Evolutionary conservation across 2,797 vertebrate genomes (phyloP).

Genomic region (Phataginus tricuspis): DNA sequence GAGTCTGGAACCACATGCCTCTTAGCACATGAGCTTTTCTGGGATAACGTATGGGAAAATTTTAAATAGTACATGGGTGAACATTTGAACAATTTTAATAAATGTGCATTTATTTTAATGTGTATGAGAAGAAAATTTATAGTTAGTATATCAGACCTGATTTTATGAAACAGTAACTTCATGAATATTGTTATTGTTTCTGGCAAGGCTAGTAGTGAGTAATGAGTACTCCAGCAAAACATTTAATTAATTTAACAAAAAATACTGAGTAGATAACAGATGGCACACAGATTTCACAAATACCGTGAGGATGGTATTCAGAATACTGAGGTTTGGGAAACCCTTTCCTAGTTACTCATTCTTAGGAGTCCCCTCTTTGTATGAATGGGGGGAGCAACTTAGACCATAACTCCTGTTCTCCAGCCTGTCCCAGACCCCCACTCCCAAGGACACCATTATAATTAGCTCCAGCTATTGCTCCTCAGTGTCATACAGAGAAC

Average conservation of each 20-base stretch:
- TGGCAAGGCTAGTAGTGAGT: background rate
- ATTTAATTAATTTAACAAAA: constrained; percentile 44
- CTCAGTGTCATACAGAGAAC: background rate
- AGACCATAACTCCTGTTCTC: background rate
- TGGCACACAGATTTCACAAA: constrained; percentile 33
- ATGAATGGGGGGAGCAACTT: background rate
- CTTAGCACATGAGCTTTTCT: background rate
- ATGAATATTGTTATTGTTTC: background rate
- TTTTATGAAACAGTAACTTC: constrained; percentile 26
- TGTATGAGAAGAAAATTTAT: background rate
- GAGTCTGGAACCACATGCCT: background rate
- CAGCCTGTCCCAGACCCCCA: background rate
- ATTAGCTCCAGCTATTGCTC: background rate
- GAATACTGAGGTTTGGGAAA: background rate
- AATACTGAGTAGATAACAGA: constrained; percentile 42
- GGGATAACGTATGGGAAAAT: background rate
- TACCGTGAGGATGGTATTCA: background rate
- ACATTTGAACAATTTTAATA: background rate
- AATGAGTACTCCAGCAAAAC: background rate
- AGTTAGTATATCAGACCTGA: background rate
- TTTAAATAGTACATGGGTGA: background rate
- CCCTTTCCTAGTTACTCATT: background rate
- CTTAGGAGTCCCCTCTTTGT: background rate
- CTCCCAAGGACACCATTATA: background rate
- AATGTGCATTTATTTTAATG: background rate